phyloP scores from a whole-genome alignment of 2,888 invertebrate genomes.

The Ichneumon xanthorius region DNA sequence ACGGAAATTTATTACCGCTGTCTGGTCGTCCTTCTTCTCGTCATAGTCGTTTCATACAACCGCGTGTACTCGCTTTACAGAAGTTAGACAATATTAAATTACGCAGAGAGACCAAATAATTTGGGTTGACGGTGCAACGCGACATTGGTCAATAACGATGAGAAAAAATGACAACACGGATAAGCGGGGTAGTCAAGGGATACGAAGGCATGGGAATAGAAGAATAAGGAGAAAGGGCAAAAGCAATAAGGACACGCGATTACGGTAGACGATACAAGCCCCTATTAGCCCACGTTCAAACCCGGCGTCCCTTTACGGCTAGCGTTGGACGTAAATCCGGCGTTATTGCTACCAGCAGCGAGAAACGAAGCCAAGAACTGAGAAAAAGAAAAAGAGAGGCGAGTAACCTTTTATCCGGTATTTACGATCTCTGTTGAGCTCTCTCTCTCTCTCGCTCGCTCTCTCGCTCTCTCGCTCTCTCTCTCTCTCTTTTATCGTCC shows the following conservation, averaged over 20 bases:
- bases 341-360: conserved; percentile 12
- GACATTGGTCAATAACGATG: background rate
- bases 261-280: conserved; percentile 39
- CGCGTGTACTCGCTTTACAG: background rate
- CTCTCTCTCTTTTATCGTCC: conserved; percentile 36
- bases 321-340: conserved; percentile 36
- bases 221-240: background rate
- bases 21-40: conserved; percentile 50
- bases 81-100: background rate
- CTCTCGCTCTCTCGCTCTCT: conserved; percentile 11
- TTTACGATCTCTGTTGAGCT: conserved; percentile 53
- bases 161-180: background rate
- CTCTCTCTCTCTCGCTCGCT: background rate
- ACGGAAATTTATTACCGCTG: conserved; percentile 54
- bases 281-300: conserved; percentile 34
- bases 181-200: no score
- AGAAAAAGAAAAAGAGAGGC: background rate
- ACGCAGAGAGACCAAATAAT: background rate
- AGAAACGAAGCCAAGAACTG: conserved; percentile 29
- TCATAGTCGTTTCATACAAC: conserved; percentile 38
- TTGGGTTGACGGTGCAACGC: background rate
- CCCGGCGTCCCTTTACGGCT: conserved; percentile 37
- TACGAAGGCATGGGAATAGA: no score
- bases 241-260: conserved; percentile 35
- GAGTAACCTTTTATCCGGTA: conserved; percentile 54